phyloP scores from a whole-genome alignment of 2,888 invertebrate species.

The Syrphus vitripennis region DNA sequence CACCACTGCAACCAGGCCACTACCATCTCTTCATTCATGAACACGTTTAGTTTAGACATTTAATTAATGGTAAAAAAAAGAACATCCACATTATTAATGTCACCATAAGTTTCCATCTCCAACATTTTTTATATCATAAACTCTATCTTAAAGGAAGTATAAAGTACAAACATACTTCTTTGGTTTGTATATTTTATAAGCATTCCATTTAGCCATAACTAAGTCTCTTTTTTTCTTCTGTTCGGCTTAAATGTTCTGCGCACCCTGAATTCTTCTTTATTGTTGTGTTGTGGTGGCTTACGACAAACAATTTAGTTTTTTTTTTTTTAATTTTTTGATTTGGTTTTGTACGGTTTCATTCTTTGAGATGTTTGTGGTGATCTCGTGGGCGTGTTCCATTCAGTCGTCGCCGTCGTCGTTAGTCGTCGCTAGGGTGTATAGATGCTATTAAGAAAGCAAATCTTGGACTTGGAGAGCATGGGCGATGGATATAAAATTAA shows the following conservation, averaged over 20 bases:
- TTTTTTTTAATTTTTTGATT: conserved; percentile 4
- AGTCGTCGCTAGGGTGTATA: neutral
- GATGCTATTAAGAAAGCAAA: conserved; percentile 54
- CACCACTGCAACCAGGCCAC: conserved; percentile 6
- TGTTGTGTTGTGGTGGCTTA: conserved; percentile 36
- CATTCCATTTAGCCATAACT: conserved; percentile 26
- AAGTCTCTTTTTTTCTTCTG: neutral
- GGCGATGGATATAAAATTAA: conserved; percentile 64
- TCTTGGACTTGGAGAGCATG: conserved; percentile 56
- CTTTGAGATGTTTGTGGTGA: conserved; percentile 21
- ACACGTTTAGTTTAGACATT: conserved; percentile 56
- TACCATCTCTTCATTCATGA: conserved; percentile 66
- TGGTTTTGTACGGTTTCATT: conserved; percentile 23
- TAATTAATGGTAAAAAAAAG: conserved; percentile 57
- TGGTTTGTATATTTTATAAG: conserved; percentile 12
- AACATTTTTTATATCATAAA: neutral
- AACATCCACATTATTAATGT: conserved; percentile 56
- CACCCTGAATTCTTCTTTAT: conserved; percentile 48
- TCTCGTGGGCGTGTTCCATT: conserved; percentile 61
- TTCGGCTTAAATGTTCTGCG: conserved; percentile 37
- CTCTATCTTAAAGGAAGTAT: conserved; percentile 10
- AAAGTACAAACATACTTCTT: neutral
- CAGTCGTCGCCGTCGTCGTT: conserved; percentile 13
- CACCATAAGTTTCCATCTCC: conserved; percentile 63
- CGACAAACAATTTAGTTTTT: conserved; percentile 15